Base-by-base conservation (phyloP, 2,797 vertebrate species). In the Nyctibius grandis region DNA sequence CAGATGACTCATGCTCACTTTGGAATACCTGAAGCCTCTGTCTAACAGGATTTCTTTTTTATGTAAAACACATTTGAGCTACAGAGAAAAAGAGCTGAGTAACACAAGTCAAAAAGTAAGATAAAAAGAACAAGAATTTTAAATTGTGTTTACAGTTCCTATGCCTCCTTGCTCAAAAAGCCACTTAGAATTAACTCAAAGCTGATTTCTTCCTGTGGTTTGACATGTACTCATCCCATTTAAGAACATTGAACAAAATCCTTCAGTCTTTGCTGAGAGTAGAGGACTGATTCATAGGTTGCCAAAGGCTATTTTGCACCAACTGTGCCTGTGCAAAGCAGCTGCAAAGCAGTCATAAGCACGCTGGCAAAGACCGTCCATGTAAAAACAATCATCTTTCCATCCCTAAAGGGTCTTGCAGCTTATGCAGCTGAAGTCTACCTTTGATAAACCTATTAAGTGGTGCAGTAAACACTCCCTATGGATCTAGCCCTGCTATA, bases 301-400 rank as follows among this genome's bases (percentile, higher is more conserved):
- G 89, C 88, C 88, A 91, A 95, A 93, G 93, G 93, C 96, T 93
- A 88, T 96, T 96, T 97, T 97, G 93, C 96, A 96, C 92, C 96
- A 95, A 65, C 88, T 86, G 47, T 91, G 85, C 65, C 78, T 80
- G 45, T 88, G 91, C 80, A 94, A 94, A 91, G 67, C 81, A 93
- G 81, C 86, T 92, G 93, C 75, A 92, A 83, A 96, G 69, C 53
- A 92, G 47, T 84, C 88, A 67, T 91, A 95, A 96, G 88, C 74
- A 93, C 80, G 77, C 85, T 94, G 88, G 93, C 74, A 95, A 91
- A 94, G 88, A 76, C 88, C 63, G 63, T 93, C 94, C 85, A 36
- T 89, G 91, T 85, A 67, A 95, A 93, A 93, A 61, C 56, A 82
- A 81, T 96, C 69, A 87, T 95, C 59, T 79, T 88, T 20, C 53